Evolutionary conservation across 2,113 vertebrate species (phyloP), one percentile per base, ranked within the genome.

Genomic region (Nerophis lumbriciformis): DNA sequence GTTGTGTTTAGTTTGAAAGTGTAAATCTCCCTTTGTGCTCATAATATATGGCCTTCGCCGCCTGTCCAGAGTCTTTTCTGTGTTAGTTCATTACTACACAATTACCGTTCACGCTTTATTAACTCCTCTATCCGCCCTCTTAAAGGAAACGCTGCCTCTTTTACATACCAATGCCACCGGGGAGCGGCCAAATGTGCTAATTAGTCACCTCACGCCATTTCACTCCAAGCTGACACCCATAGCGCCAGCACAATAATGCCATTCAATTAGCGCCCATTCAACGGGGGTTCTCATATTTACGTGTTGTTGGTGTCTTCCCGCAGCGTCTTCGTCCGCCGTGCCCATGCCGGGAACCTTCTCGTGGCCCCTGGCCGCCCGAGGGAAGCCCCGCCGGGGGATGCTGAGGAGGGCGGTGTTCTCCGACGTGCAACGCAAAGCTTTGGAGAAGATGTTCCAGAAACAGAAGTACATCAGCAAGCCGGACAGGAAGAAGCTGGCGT

Each of bases 61-160:
- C 93, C 93, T 95, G 95, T 94, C 92, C 93, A 90, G 90, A 92
- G 94, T 92, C 95, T 94, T 96, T 90, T 98, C 94, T 96, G 91
- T 91, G 93, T 94, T 94, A 99, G 94, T 99, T 97, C 95, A 98
- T 99, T 99, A 97, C 94, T 95, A 94, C 94, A 97, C 96, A 98
- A 96, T 98, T 99, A 96, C 94, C 89, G 93, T 94, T 98, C 95
- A 98, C 93, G 94, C 93, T 95, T 95, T 95, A 96, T 99, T 99
- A 97, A 93, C 92, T 93, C 90, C 92, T 94, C 92, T 96, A 92
- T 94, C 91, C 92, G 91, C 91, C 90, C 90, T 81, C 88, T 91
- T 90, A 86, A 91, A 94, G 90, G 83, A 92, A 90, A 91, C 83
- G 90, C 90, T 88, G 84, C 89, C 91, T 92, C 91, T 93, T 97